phyloP scores from a whole-genome alignment of 2,888 invertebrate species.

The Dynastes grantii region DNA sequence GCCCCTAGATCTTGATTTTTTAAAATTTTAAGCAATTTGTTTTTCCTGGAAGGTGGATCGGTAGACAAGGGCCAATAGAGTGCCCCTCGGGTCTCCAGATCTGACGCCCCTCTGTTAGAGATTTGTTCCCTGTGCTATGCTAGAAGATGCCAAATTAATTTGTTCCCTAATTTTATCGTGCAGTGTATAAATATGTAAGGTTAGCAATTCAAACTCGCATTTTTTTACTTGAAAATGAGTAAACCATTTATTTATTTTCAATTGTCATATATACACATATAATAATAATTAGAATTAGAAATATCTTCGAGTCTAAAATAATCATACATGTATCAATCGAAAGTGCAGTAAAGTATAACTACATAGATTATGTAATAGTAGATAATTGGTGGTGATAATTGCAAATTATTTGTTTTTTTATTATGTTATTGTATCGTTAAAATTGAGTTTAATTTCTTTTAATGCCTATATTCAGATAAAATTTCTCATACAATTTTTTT shows the following conservation, averaged over 20 bases:
- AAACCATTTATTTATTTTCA: conserved; percentile 59
- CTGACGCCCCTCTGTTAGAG: too few species aligned
- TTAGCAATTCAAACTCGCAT: too few species aligned
- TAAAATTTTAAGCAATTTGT: too few species aligned
- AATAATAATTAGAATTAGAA: conserved; percentile 46
- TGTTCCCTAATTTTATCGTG: too few species aligned
- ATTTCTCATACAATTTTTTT: background rate
- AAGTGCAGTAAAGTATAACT: conserved; percentile 35
- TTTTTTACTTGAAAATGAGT: conserved; percentile 56
- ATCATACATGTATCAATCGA: conserved; percentile 7
- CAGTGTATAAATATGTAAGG: too few species aligned
- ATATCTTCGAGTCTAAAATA: conserved; percentile 17
- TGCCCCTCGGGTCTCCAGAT: too few species aligned
- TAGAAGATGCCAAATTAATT: too few species aligned
- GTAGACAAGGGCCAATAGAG: too few species aligned
- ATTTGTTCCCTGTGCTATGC: too few species aligned
- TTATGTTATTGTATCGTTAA: background rate
- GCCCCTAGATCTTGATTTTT: too few species aligned
- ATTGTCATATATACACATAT: conserved; percentile 57
- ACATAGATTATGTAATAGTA: conserved; percentile 12
- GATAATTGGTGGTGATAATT: conserved; percentile 23
- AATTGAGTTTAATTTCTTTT: background rate
- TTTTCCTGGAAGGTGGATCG: too few species aligned
- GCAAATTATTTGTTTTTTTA: conserved; percentile 9
- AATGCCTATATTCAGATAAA: background rate